Evolutionary conservation across 2,797 vertebrate species (phyloP).

Genomic region (Myotis findleyi): DNA sequence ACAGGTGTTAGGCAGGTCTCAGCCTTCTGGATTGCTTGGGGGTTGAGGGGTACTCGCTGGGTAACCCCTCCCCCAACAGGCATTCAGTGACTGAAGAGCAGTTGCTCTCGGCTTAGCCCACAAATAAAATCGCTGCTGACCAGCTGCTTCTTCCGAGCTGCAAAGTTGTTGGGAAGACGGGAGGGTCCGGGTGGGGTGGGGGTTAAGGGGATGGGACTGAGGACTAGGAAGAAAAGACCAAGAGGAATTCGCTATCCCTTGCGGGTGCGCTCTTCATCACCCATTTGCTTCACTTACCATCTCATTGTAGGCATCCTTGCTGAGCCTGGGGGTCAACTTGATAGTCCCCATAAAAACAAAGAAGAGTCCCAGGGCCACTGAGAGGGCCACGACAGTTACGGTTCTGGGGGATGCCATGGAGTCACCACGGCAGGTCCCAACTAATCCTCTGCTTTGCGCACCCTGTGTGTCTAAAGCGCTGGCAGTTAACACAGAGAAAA

Average conservation of each 20-base stretch:
- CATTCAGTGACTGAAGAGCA: constrained; percentile 49
- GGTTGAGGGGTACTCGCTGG: constrained; percentile 32
- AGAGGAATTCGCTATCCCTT: constrained; percentile 32
- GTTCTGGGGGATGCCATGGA: constrained; percentile 96
- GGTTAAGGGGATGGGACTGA: constrained; percentile 34
- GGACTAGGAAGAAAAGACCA: constrained; percentile 17
- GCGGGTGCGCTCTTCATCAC: constrained; percentile 19
- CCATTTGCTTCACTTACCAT: constrained; percentile 92
- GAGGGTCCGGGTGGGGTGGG: constrained; percentile 41
- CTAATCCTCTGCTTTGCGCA: constrained; percentile 75
- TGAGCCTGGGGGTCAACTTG: constrained; percentile 96
- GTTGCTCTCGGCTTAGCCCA: not conserved
- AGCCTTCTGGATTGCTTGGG: constrained; percentile 41
- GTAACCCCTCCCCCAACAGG: constrained; percentile 63
- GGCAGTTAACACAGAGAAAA: constrained; percentile 82
- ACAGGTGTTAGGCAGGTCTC: constrained; percentile 61
- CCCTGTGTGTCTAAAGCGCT: constrained; percentile 68
- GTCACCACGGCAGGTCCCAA: constrained; percentile 69
- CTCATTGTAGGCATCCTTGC: constrained; percentile 97
- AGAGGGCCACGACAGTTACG: constrained; percentile 96
- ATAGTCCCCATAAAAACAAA: constrained; percentile 99
- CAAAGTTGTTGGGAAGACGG: constrained; percentile 61
- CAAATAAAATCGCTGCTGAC: constrained; percentile 25
- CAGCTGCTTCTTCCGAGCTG: constrained; percentile 6
- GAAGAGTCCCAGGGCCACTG: constrained; percentile 96